Evolutionary conservation across 2,888 invertebrate genomes (phyloP), one percentile per base, ranked within the genome.

Genomic region (Allygus modestus): DNA sequence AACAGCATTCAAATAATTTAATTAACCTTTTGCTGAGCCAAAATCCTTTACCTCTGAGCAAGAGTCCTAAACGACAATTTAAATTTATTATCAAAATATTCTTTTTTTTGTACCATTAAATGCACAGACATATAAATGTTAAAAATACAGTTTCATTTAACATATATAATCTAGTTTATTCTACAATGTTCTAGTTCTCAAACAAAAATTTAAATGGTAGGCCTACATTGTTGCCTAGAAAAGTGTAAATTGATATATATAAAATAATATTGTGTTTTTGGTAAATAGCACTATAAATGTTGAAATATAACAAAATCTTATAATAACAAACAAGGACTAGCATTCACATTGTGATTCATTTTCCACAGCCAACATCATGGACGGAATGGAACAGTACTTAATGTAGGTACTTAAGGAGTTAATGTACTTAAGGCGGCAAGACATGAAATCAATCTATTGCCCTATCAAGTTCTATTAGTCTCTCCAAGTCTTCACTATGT

Each of bases 71-170:
- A 73, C 1, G 43, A 73, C 43, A 71, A 15, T 61, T 61, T 61
- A 23, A 71, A 33, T 33, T 71, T 73, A 1, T 7, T 73, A 73
- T 41, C 73, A 73, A 73, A 73, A 73, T 73, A 73, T 33, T 37
- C 12, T 71, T 73, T 71, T n/a, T n/a, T 77, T 77, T 77, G 77
- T 77, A 77, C 77, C 17, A 26, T 51, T 77, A 46, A 77, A 77
- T 77, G 77, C 77, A 51, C 46, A 11, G 43, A 41, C n/a, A 23
- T 73, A 33, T 9, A 51, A 5, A 23, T 28, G 51, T 51, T 12
- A 33, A 73, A 41, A 33, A 73, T 41, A 73, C 9, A 12, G 11
- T 69, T 69, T 69, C 54, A 54, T 23, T 1, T 54, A 23, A 23
- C 37, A 46, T 23, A 54, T 2, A 23, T 54, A 23, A 23, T 54